Evolutionary conservation across 30 jellyfish, hydroid and myxozoan species (phyloP), one percentile per base, ranked within the genome.

Genomic region (Hydractinia symbiolongicarpus): DNA sequence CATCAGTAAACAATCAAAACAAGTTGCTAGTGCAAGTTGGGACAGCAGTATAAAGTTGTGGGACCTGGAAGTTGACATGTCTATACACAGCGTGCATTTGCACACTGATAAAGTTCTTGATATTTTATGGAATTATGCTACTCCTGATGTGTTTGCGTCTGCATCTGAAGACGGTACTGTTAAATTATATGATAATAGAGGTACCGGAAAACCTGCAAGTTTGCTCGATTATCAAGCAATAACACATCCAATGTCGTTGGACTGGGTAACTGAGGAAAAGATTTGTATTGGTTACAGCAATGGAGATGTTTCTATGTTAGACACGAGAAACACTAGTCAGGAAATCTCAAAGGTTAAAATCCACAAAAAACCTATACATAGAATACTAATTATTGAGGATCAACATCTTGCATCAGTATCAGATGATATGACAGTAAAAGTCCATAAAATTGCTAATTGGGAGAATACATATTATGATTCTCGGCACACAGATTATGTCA

Each of bases 1-100:
- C 30, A 50, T 92, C 58, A 55, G 79, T 57, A 21, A 55, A 6
- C 95, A 85, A 69, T 50, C 75, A 7, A 86, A 83, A 50, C 98
- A 92, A 75, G 54, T 92, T 55, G 82, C 81, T 15, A 86, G 95
- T 79, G 96, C 93, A n/a, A 87, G 96, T 61, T 92, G 95, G 95
- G 98, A 92, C 76, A 81, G 94, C 53, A 90, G 93, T 50, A 79
- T 90, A n/a, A 90, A 90, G 66, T 58, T 90, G n/a, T 90, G 97
- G 97, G 95, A 90, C 64, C 77, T 90, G 62, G 93, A 83, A 40
- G 89, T 81, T n/a, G 95, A 90, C 8, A 53, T 81, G 61, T 82
- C 97, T 0, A 88, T 90, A 13, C 95, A 90, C 54, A 86, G 89
- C 67, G 50, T 79, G 11, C 49, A 40, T 40, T 44, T 53, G 17